Conservation (phyloP, 2,888 invertebrate genomes). For the Calliopum simillimum region DNA sequence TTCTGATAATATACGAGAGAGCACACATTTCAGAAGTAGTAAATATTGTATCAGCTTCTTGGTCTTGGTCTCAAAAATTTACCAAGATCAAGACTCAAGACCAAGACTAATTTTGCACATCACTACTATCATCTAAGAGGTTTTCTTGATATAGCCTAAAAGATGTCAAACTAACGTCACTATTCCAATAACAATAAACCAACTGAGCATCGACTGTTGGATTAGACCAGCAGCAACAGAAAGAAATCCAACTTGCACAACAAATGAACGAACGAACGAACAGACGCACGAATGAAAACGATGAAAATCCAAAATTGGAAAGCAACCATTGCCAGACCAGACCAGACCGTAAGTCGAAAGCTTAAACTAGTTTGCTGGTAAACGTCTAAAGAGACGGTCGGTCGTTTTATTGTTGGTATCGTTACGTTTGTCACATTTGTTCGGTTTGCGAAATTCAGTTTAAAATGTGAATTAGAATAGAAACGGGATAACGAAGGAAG, state of each 20-base stretch:
- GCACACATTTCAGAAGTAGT: too few relatives aligned
- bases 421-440: not conserved
- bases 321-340: slow-evolving; percentile 10
- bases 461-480: slow-evolving; percentile 18
- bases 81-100: too few relatives aligned
- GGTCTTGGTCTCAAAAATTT: too few relatives aligned
- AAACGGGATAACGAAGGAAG: not conserved
- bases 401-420: not conserved
- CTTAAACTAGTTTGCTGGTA: slow-evolving; percentile 33
- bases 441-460: slow-evolving; percentile 11
- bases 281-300: not conserved
- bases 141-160: not conserved
- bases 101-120: too few relatives aligned
- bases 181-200: not conserved
- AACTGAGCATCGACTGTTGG: too few relatives aligned
- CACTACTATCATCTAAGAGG: too few relatives aligned
- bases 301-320: slow-evolving; percentile 1
- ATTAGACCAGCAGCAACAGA: not conserved
- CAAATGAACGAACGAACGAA: not conserved
- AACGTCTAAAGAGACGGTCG: slow-evolving; percentile 24
- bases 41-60: too few relatives aligned
- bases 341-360: not conserved
- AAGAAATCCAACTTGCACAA: slow-evolving; percentile 10
- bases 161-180: slow-evolving; percentile 18
- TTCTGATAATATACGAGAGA: too few relatives aligned